Percentiles rank a stretch among this genome's conserved stretches.
Evolutionary conservation across 2,888 invertebrate species (phyloP).

Genomic region (Eupelmus urozonus): DNA sequence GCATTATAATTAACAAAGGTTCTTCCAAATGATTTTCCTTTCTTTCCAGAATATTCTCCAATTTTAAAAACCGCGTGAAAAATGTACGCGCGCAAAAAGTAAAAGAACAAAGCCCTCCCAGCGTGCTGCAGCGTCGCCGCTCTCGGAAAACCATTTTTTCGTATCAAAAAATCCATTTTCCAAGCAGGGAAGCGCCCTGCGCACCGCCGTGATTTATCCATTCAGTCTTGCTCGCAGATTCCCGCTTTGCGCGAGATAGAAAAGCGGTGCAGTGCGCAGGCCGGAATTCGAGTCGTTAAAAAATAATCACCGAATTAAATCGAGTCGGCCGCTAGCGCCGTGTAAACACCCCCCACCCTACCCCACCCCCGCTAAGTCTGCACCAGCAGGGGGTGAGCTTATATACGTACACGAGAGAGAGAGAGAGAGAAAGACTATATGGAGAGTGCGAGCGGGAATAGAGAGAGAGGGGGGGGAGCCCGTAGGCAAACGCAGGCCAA

Average conservation of each 20-base stretch:
- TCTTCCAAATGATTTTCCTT: too few relatives aligned
- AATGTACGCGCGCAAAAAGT: too few relatives aligned
- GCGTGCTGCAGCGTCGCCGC: too few relatives aligned
- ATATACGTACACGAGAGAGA: slow-evolving; percentile 6
- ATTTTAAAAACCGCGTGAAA: too few relatives aligned
- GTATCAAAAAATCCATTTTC: slow-evolving; percentile 1
- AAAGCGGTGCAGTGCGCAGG: background rate
- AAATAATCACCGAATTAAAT: slow-evolving; percentile 77
- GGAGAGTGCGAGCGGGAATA: slow-evolving; percentile 14
- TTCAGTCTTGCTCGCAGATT: slow-evolving; percentile 30
- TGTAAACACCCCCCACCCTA: slow-evolving; percentile 75
- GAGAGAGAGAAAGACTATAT: slow-evolving; percentile 55
- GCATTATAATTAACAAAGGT: too few relatives aligned
- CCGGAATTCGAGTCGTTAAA: slow-evolving; percentile 72
- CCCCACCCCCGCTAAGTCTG: slow-evolving; percentile 65
- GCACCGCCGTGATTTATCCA: slow-evolving; percentile 44
- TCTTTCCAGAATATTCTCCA: too few relatives aligned
- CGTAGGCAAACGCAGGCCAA: slow-evolving; percentile 49
- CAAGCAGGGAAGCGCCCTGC: background rate
- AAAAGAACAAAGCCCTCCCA: too few relatives aligned
- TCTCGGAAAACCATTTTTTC: background rate
- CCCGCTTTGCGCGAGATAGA: slow-evolving; percentile 25
- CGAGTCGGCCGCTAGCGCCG: slow-evolving; percentile 67
- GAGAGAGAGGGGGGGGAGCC: slow-evolving; percentile 46
- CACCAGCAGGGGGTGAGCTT: background rate